These are phyloP conservation scores for Aptenodytes forsteri DNA, from an alignment of 2,113 vertebrate species.

Conservation along the genomic window DNA sequence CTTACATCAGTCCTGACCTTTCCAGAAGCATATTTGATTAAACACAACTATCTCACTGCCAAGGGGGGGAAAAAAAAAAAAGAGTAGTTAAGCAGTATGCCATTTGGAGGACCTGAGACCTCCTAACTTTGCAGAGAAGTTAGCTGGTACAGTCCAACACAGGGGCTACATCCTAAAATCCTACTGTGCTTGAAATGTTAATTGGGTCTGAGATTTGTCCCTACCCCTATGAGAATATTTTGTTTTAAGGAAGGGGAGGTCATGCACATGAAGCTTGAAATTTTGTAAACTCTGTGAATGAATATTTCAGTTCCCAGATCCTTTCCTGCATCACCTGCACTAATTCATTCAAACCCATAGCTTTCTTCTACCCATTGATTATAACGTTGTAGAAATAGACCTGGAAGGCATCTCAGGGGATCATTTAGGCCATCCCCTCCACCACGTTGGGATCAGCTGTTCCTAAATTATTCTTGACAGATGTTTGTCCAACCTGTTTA, in stretches of 20 bases:
- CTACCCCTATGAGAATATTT: background rate
- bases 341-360: background rate
- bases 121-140: background rate
- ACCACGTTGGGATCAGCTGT: background rate
- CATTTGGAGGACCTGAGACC: background rate
- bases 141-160: background rate
- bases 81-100: background rate
- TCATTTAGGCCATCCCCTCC: background rate
- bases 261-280: background rate
- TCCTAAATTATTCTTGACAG: slow-evolving; percentile 33
- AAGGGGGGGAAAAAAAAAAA: background rate
- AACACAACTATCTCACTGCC: background rate
- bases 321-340: background rate
- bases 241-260: background rate
- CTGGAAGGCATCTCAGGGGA: background rate
- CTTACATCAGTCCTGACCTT: background rate
- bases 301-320: background rate
- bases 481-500: slow-evolving; percentile 14
- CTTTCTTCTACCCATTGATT: background rate
- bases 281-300: background rate
- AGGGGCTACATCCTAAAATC: background rate
- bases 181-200: background rate
- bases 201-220: background rate
- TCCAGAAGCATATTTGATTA: background rate
- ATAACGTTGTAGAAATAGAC: background rate